A percentile compares a stretch with the other conserved stretches of the same genome.
Evolutionary conservation across 1,140 invertebrate genomes (phyloP).

Genomic region (Euura lappo): DNA sequence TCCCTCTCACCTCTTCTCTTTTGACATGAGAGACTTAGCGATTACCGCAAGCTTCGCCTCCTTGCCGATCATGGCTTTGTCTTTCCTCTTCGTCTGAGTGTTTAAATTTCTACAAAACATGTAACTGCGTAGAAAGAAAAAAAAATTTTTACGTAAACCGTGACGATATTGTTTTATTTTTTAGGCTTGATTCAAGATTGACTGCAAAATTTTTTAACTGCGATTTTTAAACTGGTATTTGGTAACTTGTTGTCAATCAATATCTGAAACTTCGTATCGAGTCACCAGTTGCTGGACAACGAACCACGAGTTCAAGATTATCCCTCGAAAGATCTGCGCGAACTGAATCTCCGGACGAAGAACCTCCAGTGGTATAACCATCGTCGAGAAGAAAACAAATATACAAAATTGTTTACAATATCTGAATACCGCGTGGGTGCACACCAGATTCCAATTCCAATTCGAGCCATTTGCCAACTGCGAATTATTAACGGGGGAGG

Average conservation of each 20-base stretch:
- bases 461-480: neutral
- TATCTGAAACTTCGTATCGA: too few relatives aligned
- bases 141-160: too few relatives aligned
- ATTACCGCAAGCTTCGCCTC: slow-evolving; percentile 10
- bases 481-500: neutral
- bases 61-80: slow-evolving; percentile 3
- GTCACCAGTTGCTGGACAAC: neutral
- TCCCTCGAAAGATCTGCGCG: neutral
- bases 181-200: too few relatives aligned
- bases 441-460: neutral
- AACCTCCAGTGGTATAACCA: neutral
- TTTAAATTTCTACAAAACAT: too few relatives aligned
- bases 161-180: too few relatives aligned
- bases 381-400: neutral
- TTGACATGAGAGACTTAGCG: slow-evolving; percentile 7
- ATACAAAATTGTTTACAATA: slow-evolving; percentile 6
- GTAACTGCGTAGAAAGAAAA: too few relatives aligned
- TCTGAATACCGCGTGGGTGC: neutral
- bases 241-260: too few relatives aligned
- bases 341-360: neutral
- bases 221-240: too few relatives aligned
- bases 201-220: too few relatives aligned
- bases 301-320: neutral
- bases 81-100: neutral
- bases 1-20: slow-evolving; percentile 10